These are phyloP conservation scores for Thecophora atra DNA, from an alignment of 2,888 invertebrate genomes.

Conservation along the genomic window DNA sequence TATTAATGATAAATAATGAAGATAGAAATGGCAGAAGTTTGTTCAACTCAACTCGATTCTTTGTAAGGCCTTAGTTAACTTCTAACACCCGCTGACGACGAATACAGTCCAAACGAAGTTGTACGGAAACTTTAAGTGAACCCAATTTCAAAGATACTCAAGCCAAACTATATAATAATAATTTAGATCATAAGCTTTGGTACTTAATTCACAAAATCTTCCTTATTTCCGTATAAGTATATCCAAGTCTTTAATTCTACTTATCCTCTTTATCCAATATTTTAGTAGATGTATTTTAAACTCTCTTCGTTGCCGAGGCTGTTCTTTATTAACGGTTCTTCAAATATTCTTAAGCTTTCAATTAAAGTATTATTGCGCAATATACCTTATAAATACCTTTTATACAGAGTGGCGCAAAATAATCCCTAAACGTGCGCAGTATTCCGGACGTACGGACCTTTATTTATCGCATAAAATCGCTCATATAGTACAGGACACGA, in stretches of 20 bases:
- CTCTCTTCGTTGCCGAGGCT: not conserved
- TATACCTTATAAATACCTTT: not conserved
- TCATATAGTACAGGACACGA: too few relatives aligned
- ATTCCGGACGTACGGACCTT: too few relatives aligned
- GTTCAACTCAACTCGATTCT: too few relatives aligned
- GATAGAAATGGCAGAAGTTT: too few relatives aligned
- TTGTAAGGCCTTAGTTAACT: not conserved
- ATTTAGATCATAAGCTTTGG: constrained; percentile 10
- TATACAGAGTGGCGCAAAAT: too few relatives aligned
- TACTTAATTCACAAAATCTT: constrained; percentile 2
- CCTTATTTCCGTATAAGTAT: not conserved
- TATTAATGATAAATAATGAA: too few relatives aligned
- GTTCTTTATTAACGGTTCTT: not conserved
- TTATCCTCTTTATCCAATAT: not conserved
- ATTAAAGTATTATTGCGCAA: not conserved
- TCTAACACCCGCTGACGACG: constrained; percentile 13
- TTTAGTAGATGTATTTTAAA: too few relatives aligned
- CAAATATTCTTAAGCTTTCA: not conserved
- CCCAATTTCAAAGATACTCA: too few relatives aligned
- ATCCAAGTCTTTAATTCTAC: not conserved
- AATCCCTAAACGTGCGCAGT: too few relatives aligned
- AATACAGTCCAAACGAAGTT: constrained; percentile 21
- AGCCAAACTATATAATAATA: not conserved
- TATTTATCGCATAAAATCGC: too few relatives aligned
- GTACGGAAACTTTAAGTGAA: not conserved